These are phyloP conservation scores for Ephestia elutella DNA, from an alignment of 1,140 invertebrate genomes.

Conservation along the genomic window DNA sequence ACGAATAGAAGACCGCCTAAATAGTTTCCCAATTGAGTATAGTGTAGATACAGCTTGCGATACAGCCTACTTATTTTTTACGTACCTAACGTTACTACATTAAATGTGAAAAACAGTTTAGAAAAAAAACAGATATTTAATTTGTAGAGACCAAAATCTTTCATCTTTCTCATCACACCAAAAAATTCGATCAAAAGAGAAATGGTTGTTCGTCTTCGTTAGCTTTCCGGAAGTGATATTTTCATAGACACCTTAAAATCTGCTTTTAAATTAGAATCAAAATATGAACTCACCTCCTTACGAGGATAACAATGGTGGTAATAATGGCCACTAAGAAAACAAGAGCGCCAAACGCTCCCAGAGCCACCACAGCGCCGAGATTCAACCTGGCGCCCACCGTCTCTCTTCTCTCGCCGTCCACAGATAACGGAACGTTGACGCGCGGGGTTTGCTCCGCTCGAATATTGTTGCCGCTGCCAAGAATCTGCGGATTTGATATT, in stretches of 20 bases:
- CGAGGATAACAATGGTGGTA: constrained; percentile 90
- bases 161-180: too few species aligned
- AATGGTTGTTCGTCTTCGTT: too few species aligned
- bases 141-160: too few species aligned
- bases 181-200: too few species aligned
- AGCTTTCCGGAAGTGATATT: too few species aligned
- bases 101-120: too few species aligned
- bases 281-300: constrained; percentile 83
- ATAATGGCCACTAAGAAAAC: constrained; percentile 92
- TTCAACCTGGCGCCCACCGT: constrained; percentile 85
- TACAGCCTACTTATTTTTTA: not conserved
- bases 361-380: constrained; percentile 89
- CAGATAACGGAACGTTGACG: constrained; percentile 80
- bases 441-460: constrained; percentile 75
- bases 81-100: not conserved
- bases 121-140: too few species aligned
- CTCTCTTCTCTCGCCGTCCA: constrained; percentile 79
- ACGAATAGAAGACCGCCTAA: not conserved
- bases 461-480: constrained; percentile 64
- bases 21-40: too few species aligned
- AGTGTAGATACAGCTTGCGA: too few species aligned
- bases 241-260: too few species aligned
- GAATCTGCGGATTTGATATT: constrained; percentile 32
- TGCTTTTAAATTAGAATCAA: too few species aligned
- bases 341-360: constrained; percentile 92